A percentile compares a stretch with the other conserved stretches of the same genome.
Evolutionary conservation across 1,140 invertebrate species (phyloP).

Genomic region (Drosophila paulistorum): DNA sequence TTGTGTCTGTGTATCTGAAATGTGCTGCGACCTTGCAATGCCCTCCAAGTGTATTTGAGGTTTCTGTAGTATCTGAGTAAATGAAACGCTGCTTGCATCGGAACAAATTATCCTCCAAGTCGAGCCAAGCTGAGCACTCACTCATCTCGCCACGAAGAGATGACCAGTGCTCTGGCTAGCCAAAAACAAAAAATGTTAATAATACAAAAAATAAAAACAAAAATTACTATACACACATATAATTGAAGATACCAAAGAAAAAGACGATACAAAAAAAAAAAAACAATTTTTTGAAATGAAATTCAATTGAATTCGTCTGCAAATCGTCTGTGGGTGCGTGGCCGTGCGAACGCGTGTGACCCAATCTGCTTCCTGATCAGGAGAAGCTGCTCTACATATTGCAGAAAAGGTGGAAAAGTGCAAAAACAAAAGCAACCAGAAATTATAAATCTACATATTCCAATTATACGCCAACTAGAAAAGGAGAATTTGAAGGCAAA

Average conservation of each 20-base stretch:
- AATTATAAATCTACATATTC: too few species aligned
- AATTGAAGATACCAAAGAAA: conserved; percentile 4
- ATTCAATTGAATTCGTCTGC: conserved; percentile 1
- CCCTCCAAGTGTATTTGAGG: conserved; percentile 47
- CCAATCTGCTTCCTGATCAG: background rate
- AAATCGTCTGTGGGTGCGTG: conserved; percentile 10
- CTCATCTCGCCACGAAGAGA: background rate
- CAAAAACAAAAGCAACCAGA: too few species aligned
- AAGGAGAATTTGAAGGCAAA: background rate
- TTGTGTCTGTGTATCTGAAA: conserved; percentile 67
- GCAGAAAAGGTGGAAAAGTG: background rate
- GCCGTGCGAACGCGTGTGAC: conserved; percentile 1
- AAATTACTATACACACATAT: background rate
- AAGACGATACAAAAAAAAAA: too few species aligned
- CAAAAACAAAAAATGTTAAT: background rate
- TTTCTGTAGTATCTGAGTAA: conserved; percentile 42
- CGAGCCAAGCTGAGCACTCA: conserved; percentile 8
- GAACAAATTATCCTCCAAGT: conserved; percentile 50
- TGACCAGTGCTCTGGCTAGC: background rate
- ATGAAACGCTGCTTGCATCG: conserved; percentile 80
- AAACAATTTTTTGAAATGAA: background rate
- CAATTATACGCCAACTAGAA: too few species aligned
- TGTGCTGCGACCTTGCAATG: conserved; percentile 82
- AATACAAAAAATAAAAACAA: background rate
- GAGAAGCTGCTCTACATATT: background rate